These are phyloP conservation scores for Drosophila falleni DNA, from an alignment of 2,888 invertebrate species.

Conservation along the genomic window DNA sequence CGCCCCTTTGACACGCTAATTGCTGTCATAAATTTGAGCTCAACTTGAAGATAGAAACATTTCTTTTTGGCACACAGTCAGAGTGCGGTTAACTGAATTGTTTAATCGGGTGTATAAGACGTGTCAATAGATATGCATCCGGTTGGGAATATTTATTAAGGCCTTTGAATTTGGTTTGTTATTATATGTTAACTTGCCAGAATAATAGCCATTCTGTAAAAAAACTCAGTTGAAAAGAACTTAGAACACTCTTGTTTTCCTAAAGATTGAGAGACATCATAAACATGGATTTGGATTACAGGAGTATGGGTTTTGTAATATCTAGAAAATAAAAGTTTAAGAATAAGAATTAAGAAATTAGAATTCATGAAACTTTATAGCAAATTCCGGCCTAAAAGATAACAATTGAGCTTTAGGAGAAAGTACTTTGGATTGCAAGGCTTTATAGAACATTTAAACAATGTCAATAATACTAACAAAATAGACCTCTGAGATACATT, in stretches of 20 bases:
- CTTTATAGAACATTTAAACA: too few relatives aligned
- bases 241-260: background rate
- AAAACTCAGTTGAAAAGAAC: background rate
- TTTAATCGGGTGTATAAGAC: slow-evolving; percentile 36
- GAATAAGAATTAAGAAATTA: too few relatives aligned
- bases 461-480: too few relatives aligned
- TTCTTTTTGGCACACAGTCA: slow-evolving; percentile 25
- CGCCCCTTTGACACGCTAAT: slow-evolving; percentile 63
- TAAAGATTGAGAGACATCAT: background rate
- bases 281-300: background rate
- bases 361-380: too few relatives aligned
- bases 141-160: background rate
- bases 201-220: background rate
- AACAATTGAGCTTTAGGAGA: too few relatives aligned
- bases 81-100: slow-evolving; percentile 11
- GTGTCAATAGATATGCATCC: slow-evolving; percentile 15
- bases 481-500: too few relatives aligned
- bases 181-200: background rate
- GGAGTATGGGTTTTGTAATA: background rate
- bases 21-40: slow-evolving; percentile 72
- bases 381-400: too few relatives aligned
- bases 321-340: background rate
- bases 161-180: background rate
- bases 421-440: too few relatives aligned
- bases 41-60: slow-evolving; percentile 41